Percentiles rank a stretch among this genome's conserved stretches.
phyloP scores from a whole-genome alignment of 35 echinoderm and acorn worm genomes.

The Lytechinus variegatus region DNA sequence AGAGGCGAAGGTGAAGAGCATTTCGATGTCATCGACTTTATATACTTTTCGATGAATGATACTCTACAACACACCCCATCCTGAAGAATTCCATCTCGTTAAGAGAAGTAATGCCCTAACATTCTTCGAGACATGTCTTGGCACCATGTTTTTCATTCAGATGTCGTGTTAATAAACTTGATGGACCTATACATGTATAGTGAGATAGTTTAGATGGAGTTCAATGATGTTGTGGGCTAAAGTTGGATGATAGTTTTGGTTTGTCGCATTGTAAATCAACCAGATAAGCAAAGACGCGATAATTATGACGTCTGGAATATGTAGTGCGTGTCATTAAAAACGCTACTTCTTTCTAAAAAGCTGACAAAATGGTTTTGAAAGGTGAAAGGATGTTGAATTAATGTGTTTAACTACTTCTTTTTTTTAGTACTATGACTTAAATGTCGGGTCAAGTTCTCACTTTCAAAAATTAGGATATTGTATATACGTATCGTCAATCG shows the following conservation, averaged over 20 bases:
- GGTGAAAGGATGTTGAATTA: no score
- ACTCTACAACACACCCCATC: background rate
- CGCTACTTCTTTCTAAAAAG: no score
- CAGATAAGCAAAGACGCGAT: background rate
- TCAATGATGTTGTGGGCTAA: background rate
- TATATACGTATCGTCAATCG: no score
- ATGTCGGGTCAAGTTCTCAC: no score
- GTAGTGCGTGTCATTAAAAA: no score
- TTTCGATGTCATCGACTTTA: background rate
- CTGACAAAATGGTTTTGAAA: no score
- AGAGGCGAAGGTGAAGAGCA: background rate
- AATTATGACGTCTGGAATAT: background rate
- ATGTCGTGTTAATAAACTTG: background rate
- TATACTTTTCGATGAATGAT: background rate
- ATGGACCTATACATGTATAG: no score
- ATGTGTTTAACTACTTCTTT: no score
- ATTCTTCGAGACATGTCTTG: background rate
- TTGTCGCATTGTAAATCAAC: background rate
- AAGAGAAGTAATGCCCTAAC: background rate
- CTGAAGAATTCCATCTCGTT: background rate
- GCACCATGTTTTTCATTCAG: background rate
- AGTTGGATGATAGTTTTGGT: background rate
- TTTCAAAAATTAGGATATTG: no score
- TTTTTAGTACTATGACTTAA: no score
- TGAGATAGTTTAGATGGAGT: background rate